Base-by-base conservation (phyloP, 2,888 invertebrate genomes). In the Tromatobia lineatoria region DNA sequence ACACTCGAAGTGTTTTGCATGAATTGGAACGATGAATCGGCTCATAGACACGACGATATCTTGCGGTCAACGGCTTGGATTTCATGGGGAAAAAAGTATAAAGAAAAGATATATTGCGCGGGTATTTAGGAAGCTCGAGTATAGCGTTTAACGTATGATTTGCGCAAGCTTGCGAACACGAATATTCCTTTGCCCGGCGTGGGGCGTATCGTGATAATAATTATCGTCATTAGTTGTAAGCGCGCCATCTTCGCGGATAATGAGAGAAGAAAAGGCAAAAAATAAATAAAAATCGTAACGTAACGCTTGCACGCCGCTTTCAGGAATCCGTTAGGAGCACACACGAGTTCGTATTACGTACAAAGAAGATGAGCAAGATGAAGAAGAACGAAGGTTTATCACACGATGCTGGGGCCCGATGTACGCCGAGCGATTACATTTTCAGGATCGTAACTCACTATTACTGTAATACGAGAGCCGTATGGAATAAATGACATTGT, bases 401-500 rank as follows among this genome's bases (percentile, higher is more conserved):
- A 78, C 38, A 78, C 47, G 69, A 83, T 45, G 57, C 67, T 50
- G 61, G 50, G 69, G 25, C 77, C 38, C 78, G 45, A 81, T 71
- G 61, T 78, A 67, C 61, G 73, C 81, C 29, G 45, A 69, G 50
- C 29, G 69, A 64, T n/a, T 69, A 73, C 74, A 85, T 83, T 79
- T 80, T 82, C 69, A 83, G 76, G 66, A 82, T 81, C 74, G 84
- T 86, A 82, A 79, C 66, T 84, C 74, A 80, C 82, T 81, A 86
- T 85, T 85, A 85, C 83, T 91, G 90, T 91, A 91, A 90, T 87
- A 87, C 77, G 84, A 89, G 86, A 89, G 84, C 85, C 88, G 86
- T 88, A 87, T 87, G 83, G 87, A 90, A 91, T 90, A 91, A 91
- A 91, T 83, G 83, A 88, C 88, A 91, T 90, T 91, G 88, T 90